phyloP scores from a whole-genome alignment of 2,113 vertebrate genomes.

The Ptyas mucosa region DNA sequence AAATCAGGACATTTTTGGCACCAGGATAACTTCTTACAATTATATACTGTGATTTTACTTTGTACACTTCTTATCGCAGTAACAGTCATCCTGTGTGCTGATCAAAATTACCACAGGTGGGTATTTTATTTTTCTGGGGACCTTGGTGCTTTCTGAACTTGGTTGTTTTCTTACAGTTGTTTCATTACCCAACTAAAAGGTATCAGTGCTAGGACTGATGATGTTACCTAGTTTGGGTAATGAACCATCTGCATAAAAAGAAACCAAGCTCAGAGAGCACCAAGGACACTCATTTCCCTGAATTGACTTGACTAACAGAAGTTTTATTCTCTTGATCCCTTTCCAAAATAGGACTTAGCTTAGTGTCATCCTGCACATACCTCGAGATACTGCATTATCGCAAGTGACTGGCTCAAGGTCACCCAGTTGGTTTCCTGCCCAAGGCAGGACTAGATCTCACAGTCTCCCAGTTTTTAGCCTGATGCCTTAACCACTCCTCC shows the following conservation, averaged over 20 bases:
- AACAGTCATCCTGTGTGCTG: too few relatives aligned
- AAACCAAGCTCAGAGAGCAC: too few relatives aligned
- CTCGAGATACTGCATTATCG: constrained; percentile 50
- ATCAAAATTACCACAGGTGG: not conserved
- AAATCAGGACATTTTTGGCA: not conserved
- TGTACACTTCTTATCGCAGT: not conserved
- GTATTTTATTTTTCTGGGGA: not conserved
- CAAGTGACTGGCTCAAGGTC: not conserved
- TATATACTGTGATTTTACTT: too few relatives aligned
- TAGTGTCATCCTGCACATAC: constrained; percentile 59
- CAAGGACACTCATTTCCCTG: not conserved
- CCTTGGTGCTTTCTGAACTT: not conserved
- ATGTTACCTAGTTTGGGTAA: not conserved
- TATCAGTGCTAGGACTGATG: not conserved
- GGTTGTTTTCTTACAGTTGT: not conserved
- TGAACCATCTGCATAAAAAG: not conserved
- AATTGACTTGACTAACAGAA: constrained; percentile 44
- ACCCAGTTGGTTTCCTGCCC: not conserved
- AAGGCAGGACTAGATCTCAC: not conserved
- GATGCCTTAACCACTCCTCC: not conserved
- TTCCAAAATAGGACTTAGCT: constrained; percentile 45
- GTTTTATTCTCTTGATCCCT: not conserved
- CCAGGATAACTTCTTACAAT: not conserved
- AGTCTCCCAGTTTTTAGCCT: not conserved
- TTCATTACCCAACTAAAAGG: not conserved